These are phyloP conservation scores for Clusia tigrina DNA, from an alignment of 2,888 invertebrate genomes.

Conservation along the genomic window DNA sequence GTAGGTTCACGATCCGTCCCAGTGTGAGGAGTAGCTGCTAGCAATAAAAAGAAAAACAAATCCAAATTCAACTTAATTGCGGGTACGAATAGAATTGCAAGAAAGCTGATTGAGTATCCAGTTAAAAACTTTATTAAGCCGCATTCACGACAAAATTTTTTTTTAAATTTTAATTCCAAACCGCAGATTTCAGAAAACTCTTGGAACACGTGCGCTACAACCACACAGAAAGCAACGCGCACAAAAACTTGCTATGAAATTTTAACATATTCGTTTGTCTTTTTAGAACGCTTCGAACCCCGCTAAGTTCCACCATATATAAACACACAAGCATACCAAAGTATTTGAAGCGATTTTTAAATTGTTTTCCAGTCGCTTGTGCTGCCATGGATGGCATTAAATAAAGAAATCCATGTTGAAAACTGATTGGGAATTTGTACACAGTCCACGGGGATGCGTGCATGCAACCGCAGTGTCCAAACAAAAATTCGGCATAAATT, in stretches of 20 bases:
- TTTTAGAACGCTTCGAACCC: too few species aligned
- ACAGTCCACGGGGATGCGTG: conserved; percentile 33
- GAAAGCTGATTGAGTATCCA: conserved; percentile 16
- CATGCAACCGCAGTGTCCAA: conserved; percentile 23
- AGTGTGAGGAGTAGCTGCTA: too few species aligned
- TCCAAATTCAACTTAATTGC: conserved; percentile 11
- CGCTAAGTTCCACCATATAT: too few species aligned
- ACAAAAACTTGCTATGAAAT: background rate
- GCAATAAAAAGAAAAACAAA: background rate
- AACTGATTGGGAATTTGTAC: conserved; percentile 19
- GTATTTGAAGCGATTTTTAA: background rate
- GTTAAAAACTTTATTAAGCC: conserved; percentile 40
- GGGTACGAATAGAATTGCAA: background rate
- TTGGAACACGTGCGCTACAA: background rate
- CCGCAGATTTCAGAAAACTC: too few species aligned
- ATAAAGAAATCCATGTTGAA: conserved; percentile 36
- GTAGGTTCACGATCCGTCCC: too few species aligned
- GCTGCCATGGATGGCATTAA: conserved; percentile 1
- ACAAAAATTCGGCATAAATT: conserved; percentile 33
- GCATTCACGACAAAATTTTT: background rate
- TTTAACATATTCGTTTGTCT: too few species aligned
- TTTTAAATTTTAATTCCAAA: background rate
- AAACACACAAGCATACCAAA: too few species aligned
- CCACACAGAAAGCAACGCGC: conserved; percentile 9
- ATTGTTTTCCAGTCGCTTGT: background rate